A percentile compares a stretch with the other conserved stretches of the same genome.
Conservation (phyloP, 2,113 vertebrate species). For the Ageneiosus marmoratus region DNA sequence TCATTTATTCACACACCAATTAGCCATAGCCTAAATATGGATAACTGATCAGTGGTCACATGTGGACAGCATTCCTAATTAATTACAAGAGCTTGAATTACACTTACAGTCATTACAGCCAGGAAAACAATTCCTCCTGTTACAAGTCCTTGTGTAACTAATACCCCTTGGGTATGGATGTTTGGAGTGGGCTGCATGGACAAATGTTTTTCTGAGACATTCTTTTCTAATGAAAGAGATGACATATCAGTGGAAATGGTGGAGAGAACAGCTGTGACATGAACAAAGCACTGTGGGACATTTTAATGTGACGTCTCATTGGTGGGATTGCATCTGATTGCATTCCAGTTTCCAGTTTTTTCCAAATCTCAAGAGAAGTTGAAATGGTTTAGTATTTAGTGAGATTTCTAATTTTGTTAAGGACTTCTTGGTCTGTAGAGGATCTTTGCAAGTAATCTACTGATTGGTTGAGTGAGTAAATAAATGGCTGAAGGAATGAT, state of each 20-base stretch:
- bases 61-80: conserved; percentile 91
- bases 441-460: conserved; percentile 52
- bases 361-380: conserved; percentile 72
- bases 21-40: conserved; percentile 83
- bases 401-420: conserved; percentile 78
- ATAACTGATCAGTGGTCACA: conserved; percentile 90
- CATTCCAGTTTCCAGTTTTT: conserved; percentile 60
- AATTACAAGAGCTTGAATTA: conserved; percentile 93
- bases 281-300: conserved; percentile 71
- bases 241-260: conserved; percentile 51
- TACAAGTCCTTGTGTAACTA: conserved; percentile 84
- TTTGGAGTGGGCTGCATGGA: conserved; percentile 86
- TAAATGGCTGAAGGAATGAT: conserved; percentile 12
- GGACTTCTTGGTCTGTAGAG: conserved; percentile 66
- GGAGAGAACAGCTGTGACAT: conserved; percentile 55
- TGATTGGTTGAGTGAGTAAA: conserved; percentile 15
- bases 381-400: conserved; percentile 75
- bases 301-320: conserved; percentile 86
- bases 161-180: conserved; percentile 85
- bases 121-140: conserved; percentile 86
- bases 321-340: conserved; percentile 78
- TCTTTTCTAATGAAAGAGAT: conserved; percentile 85
- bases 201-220: conserved; percentile 77
- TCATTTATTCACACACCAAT: conserved; percentile 81
- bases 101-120: conserved; percentile 90